These are phyloP conservation scores for Notothenia coriiceps DNA, from an alignment of 2,113 vertebrate genomes.

Conservation along the genomic window DNA sequence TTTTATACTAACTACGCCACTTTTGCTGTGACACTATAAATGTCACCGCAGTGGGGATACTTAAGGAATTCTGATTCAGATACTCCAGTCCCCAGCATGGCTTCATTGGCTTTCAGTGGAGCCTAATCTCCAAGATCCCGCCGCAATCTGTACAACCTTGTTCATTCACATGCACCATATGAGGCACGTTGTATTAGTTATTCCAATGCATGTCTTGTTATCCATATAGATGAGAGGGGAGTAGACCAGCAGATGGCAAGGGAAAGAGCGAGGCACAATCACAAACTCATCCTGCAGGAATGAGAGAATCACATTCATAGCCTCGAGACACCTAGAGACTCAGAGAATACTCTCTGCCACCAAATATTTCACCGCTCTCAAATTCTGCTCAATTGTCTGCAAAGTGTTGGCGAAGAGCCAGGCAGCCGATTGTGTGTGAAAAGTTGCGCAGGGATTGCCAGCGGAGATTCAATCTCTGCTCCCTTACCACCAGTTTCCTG, in stretches of 20 bases:
- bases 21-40: too few relatives aligned
- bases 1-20: too few relatives aligned
- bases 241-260: conserved; percentile 74
- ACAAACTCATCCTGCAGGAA: conserved; percentile 56
- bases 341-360: conserved; percentile 27
- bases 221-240: conserved; percentile 75
- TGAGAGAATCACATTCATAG: conserved; percentile 32
- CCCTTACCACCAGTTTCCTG: conserved; percentile 30
- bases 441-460: conserved; percentile 48
- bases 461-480: conserved; percentile 58
- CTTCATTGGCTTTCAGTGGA: conserved; percentile 16
- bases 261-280: conserved; percentile 63
- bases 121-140: conserved; percentile 10
- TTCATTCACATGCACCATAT: conserved; percentile 68
- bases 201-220: conserved; percentile 76
- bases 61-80: too few relatives aligned
- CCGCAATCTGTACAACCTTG: conserved; percentile 63
- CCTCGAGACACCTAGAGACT: conserved; percentile 45
- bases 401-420: conserved; percentile 45
- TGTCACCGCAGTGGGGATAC: too few relatives aligned
- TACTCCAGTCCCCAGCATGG: conserved; percentile 8
- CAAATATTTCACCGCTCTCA: conserved; percentile 45
- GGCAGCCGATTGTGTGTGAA: conserved; percentile 41
- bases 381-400: conserved; percentile 25
- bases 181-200: conserved; percentile 71